Evolutionary conservation across 2,888 invertebrate species (phyloP).

Genomic region (Patella pellucida): DNA sequence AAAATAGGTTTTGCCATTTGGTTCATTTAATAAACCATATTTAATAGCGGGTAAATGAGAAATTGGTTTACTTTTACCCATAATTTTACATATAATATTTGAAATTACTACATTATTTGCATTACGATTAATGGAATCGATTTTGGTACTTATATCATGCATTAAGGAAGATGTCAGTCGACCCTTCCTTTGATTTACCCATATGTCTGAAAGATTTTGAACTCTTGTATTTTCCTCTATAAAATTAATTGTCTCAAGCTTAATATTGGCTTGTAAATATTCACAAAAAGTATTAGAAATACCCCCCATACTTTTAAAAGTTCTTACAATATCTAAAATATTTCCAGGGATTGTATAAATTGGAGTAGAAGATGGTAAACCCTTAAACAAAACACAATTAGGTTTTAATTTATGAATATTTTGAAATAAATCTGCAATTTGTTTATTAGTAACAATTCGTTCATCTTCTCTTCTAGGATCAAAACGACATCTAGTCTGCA

Average conservation of each 20-base stretch:
- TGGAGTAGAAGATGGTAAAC: background rate
- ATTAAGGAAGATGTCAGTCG: background rate
- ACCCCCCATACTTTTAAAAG: too few species aligned
- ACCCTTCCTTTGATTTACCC: background rate
- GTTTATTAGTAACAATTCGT: too few species aligned
- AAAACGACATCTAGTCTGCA: too few species aligned
- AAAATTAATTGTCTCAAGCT: too few species aligned
- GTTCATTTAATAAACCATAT: background rate
- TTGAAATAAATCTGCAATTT: too few species aligned
- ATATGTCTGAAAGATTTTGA: too few species aligned
- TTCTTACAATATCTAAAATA: too few species aligned
- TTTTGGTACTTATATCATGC: background rate
- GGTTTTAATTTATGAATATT: conserved; percentile 2
- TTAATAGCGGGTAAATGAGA: background rate
- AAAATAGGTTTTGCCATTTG: background rate
- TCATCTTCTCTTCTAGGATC: too few species aligned
- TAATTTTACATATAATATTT: background rate
- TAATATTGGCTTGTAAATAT: too few species aligned
- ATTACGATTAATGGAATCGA: background rate
- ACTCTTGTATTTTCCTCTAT: too few species aligned
- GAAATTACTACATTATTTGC: background rate
- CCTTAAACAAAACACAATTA: conserved; percentile 7
- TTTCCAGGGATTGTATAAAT: background rate
- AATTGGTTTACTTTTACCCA: background rate
- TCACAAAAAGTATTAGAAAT: too few species aligned